Base-by-base conservation (phyloP, 92 coral and sea anemone genomes). In the Umimayanthus kanabou region DNA sequence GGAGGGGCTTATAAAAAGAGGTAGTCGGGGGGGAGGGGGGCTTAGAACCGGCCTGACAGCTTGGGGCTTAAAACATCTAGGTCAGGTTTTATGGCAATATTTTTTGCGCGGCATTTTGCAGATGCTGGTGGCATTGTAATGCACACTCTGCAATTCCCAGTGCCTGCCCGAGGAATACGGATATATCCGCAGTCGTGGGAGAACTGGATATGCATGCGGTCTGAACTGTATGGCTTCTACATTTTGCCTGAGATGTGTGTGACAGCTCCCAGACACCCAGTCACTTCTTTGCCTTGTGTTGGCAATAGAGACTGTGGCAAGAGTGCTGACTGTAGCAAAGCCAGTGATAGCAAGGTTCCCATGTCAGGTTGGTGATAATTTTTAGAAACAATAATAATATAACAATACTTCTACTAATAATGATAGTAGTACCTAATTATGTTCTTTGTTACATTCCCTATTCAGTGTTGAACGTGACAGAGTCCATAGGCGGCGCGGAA, bases 171-270 rank as follows among this genome's bases (percentile, higher is more conserved):
- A 33, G 98, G 89, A 30, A 66, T 94, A n/a, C 87, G 93, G 50
- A 88, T 97, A 25, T 92, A 88, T 70, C 99, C 99, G 8, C 40
- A 20, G 80, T 37, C 40, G 1, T 93, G 89, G 88, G 70, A 80
- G 65, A 90, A 94, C 89, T 97, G 99, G 99, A 91, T 95, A 4
- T 97, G 99, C 76, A 64, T 97, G 82, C 92, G 99, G 14, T 58
- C 84, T 5, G 99, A 97, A 85, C 87, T 97, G 67, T 97, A 97
- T 78, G 99, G 99, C 20, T 74, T 92, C 20, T 97, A 97, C 64
- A 75, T 97, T 81, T 77, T 94, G 57, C 89, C 92, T 45, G 90
- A 86, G 73, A 85, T 92, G 88, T 97, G 99, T 71, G 93, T 96
- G 4, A 79, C 90, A 26, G 77, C 92, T n/a, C 95, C 96, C 30